Conservation (phyloP, 2,113 vertebrate species). For the Cricetomys ansorgei region DNA sequence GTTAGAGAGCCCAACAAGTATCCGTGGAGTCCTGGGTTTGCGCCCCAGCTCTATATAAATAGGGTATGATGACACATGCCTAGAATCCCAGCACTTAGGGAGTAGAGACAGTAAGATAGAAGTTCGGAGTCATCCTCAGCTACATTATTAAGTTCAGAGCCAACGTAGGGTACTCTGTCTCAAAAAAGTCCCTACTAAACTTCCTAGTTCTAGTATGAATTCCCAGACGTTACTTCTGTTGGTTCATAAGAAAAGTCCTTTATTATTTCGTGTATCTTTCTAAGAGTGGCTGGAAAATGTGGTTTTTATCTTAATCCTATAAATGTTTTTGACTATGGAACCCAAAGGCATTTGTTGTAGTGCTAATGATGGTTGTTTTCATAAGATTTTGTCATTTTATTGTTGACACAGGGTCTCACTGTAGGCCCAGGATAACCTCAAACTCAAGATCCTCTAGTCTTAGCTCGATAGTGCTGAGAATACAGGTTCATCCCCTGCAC, state of each 20-base stretch:
- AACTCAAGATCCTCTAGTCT: background rate
- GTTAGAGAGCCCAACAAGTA: background rate
- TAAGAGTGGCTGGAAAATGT: conserved; percentile 17
- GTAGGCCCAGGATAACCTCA: background rate
- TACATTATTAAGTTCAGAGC: background rate
- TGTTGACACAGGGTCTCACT: background rate
- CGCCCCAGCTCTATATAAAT: background rate
- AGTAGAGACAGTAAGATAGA: background rate
- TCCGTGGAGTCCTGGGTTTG: background rate
- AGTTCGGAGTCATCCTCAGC: background rate
- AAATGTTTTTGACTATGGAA: conserved; percentile 48
- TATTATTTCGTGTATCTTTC: conserved; percentile 25
- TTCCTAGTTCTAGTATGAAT: conserved; percentile 41
- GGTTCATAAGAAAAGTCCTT: background rate
- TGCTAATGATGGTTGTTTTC: background rate
- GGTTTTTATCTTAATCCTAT: conserved; percentile 39
- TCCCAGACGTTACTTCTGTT: conserved; percentile 54
- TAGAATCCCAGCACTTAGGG: background rate
- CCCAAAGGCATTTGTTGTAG: background rate
- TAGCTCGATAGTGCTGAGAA: background rate
- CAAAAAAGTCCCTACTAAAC: background rate
- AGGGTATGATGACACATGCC: no score
- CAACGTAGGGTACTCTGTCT: background rate
- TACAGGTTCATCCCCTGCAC: background rate
- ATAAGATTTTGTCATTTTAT: background rate